phyloP scores from a whole-genome alignment of 2,888 invertebrate genomes.

The Drosophila heteroneura region DNA sequence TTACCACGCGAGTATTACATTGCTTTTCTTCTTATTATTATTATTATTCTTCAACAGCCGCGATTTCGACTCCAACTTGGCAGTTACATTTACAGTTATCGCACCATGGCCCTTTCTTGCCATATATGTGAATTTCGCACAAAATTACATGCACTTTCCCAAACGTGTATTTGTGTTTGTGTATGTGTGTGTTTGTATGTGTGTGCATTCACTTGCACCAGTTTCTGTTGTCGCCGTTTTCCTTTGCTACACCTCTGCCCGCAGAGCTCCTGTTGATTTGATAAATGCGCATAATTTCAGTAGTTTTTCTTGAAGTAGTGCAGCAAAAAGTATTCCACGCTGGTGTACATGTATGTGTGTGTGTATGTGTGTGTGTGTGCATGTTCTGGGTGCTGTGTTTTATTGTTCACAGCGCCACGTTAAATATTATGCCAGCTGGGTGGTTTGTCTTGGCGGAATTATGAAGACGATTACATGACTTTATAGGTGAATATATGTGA shows the following conservation, averaged over 20 bases:
- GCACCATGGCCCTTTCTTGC: constrained; percentile 17
- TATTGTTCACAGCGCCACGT: constrained; percentile 77
- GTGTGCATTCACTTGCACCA: constrained; percentile 48
- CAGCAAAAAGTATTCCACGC: constrained; percentile 30
- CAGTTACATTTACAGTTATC: constrained; percentile 24
- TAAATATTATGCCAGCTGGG: constrained; percentile 73
- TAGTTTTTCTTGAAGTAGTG: constrained; percentile 68
- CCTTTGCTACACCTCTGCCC: constrained; percentile 8
- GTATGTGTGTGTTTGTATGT: constrained; percentile 52
- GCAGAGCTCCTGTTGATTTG: constrained; percentile 53
- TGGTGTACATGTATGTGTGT: constrained; percentile 5
- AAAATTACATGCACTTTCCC: constrained; percentile 71
- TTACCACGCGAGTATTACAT: constrained; percentile 57
- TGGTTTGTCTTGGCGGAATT: constrained; percentile 74
- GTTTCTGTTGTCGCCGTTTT: constrained; percentile 44
- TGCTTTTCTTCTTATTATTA: constrained; percentile 21
- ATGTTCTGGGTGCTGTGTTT: constrained; percentile 60
- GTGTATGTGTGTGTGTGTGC: constrained; percentile 37
- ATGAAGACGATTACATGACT: constrained; percentile 81
- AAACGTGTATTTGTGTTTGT: constrained; percentile 31
- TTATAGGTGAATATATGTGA: constrained; percentile 65
- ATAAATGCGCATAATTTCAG: constrained; percentile 81
- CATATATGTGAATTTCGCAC: constrained; percentile 60
- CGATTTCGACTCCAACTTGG: constrained; percentile 22
- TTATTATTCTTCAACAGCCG: constrained; percentile 16